Evolutionary conservation across 2,797 vertebrate species (phyloP).

Genomic region (Emys orbicularis): DNA sequence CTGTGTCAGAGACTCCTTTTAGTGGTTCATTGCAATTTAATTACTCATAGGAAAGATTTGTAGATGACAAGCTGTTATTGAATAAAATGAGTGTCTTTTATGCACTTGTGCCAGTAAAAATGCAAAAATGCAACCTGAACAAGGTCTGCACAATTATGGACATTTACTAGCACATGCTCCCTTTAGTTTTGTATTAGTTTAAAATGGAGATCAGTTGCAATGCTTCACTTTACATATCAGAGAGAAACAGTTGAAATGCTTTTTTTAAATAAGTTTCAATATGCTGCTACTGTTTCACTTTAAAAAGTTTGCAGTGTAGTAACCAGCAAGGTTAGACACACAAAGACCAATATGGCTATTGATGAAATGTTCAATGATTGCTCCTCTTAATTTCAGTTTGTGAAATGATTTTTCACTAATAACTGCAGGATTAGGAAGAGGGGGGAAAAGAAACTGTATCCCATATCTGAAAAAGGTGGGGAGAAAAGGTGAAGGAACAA

Average conservation of each 20-base stretch:
- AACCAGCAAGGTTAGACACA: background rate
- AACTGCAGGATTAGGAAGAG: background rate
- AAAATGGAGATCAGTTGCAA: background rate
- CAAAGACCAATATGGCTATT: background rate
- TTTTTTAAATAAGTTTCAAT: background rate
- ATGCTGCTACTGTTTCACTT: background rate
- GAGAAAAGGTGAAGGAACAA: background rate
- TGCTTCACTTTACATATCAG: background rate
- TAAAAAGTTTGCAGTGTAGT: background rate
- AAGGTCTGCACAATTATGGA: background rate
- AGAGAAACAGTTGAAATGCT: background rate
- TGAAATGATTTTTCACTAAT: background rate
- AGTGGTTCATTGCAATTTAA: background rate
- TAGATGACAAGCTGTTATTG: background rate
- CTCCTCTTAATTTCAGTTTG: rapidly evolving
- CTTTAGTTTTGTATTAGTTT: background rate
- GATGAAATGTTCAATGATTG: background rate
- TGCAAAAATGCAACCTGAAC: background rate
- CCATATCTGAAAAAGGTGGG: background rate
- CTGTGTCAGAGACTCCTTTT: background rate
- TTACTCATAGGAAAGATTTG: background rate
- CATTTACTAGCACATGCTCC: background rate
- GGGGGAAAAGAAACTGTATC: background rate
- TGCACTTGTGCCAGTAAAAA: background rate
- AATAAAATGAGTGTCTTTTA: background rate